Percentiles rank a stretch among this genome's conserved stretches.
phyloP scores from a whole-genome alignment of 2,888 invertebrate species.

The Tachystola acroxantha region DNA sequence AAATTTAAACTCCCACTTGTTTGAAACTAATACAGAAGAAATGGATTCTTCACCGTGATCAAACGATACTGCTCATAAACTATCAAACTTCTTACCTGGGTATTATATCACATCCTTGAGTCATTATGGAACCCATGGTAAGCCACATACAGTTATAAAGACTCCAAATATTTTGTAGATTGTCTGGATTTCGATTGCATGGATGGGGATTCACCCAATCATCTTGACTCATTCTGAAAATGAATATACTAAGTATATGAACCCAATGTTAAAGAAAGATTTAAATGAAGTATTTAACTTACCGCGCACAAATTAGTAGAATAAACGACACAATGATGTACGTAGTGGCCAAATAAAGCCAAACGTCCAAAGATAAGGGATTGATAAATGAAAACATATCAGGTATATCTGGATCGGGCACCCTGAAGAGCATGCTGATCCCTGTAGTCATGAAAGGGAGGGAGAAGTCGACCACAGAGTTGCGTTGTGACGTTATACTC shows the following conservation, averaged over 20 bases:
- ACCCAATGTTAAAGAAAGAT: too few species aligned
- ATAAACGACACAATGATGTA: slow-evolving; percentile 90
- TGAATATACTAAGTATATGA: too few species aligned
- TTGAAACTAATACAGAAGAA: too few species aligned
- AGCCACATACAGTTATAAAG: slow-evolving; percentile 95
- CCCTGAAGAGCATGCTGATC: slow-evolving; percentile 91
- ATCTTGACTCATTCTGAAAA: slow-evolving; percentile 87
- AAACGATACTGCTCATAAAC: too few species aligned
- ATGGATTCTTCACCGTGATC: too few species aligned
- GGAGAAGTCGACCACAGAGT: slow-evolving; percentile 93
- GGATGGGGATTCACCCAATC: slow-evolving; percentile 97
- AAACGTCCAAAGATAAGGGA: slow-evolving; percentile 89
- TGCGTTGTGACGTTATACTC: slow-evolving; percentile 94
- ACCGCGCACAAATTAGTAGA: slow-evolving; percentile 89
- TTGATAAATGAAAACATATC: slow-evolving; percentile 92
- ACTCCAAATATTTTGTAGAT: slow-evolving; percentile 92
- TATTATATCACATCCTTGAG: slow-evolving; percentile 94
- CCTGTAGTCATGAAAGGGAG: slow-evolving; percentile 98
- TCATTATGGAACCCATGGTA: slow-evolving; percentile 93
- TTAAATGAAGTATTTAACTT: slow-evolving; percentile 17
- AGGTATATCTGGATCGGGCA: slow-evolving; percentile 86
- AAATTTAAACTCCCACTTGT: too few species aligned
- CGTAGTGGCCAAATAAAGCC: slow-evolving; percentile 92
- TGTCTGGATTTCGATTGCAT: slow-evolving; percentile 89
- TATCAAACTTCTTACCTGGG: slow-evolving; percentile 92